Evolutionary conservation across 2,888 invertebrate species (phyloP), one percentile per base, ranked within the genome.

Genomic region (Gasteruption jaculator): DNA sequence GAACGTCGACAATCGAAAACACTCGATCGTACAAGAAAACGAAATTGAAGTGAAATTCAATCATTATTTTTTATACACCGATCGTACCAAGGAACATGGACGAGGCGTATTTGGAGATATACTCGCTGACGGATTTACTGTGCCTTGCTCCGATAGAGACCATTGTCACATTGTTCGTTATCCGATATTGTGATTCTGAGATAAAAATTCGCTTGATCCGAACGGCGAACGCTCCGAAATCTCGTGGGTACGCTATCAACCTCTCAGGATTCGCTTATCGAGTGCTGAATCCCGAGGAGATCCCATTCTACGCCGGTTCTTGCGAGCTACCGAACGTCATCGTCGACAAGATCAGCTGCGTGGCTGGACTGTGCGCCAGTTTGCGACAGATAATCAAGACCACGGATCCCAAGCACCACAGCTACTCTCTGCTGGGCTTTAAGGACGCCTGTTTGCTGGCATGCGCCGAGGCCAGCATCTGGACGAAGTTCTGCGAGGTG

Each of bases 401-500:
- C 4, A 70, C 71, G 7, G 21, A 47, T 25, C 32, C 49, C 1
- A 52, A 63, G 12, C 29, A 64, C 38, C 44, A 73, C 35, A 73
- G 73, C 30, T 73, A 75, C 35, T 71, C 74, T 14, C 68, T 91
- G 27, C 73, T 91, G 10, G 91, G 91, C 1, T 92, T 91, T 60
- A 82, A 89, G 45, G 80, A 79, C 46, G 80, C 85, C 38, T 91
- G 91, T 60, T 73, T 92, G 10, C 77, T 86, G 57, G 85, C 91
- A 2, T 89, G 90, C 38, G 84, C 89, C 18, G 91, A 91, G 72
- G 78, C 81, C 6, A 91, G 91, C 6, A 75, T 87, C 25, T 93
- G 92, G 93, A 94, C 93, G 0, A 86, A 85, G 59, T 91, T 91
- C 65, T 94, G 94, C 74, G 94, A 94, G 75, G 76, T 87, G 3